Evolutionary conservation across 2,113 vertebrate genomes (phyloP).

Genomic region (Onychostoma macrolepis): DNA sequence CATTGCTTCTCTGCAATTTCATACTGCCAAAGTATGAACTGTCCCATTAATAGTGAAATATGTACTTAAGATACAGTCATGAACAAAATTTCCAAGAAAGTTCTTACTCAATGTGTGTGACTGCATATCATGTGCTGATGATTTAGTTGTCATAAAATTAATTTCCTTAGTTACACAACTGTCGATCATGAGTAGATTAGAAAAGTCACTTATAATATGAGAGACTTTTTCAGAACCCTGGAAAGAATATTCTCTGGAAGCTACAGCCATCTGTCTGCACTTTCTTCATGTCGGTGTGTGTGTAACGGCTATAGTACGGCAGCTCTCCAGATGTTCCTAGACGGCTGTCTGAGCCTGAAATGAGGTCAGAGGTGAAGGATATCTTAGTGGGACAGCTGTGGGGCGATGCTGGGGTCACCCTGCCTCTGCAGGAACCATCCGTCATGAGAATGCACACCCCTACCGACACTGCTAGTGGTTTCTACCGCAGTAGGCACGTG

Average conservation of each 20-base stretch:
- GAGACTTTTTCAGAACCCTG: background rate
- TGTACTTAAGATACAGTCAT: background rate
- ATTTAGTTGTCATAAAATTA: background rate
- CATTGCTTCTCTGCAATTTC: background rate
- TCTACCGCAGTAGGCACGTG: conserved; percentile 62
- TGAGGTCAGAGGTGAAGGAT: conserved; percentile 71
- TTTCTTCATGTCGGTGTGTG: conserved; percentile 18
- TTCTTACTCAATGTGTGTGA: background rate
- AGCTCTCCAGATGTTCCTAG: conserved; percentile 75
- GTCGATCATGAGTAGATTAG: background rate
- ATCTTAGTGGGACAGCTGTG: conserved; percentile 71
- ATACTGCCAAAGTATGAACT: too few relatives aligned
- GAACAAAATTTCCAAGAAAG: background rate
- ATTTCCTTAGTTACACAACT: background rate
- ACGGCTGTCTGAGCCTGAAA: conserved; percentile 33
- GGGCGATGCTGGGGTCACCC: conserved; percentile 55
- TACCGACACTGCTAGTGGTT: background rate
- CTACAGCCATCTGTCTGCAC: conserved; percentile 38
- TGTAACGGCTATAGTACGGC: conserved; percentile 49
- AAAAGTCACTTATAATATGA: background rate
- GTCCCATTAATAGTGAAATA: background rate
- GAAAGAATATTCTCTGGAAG: background rate
- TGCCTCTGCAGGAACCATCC: conserved; percentile 69
- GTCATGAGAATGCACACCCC: conserved; percentile 60
- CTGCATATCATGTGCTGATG: background rate